Evolutionary conservation across 2,888 invertebrate genomes (phyloP).

Genomic region (Gastrophysa polygoni): DNA sequence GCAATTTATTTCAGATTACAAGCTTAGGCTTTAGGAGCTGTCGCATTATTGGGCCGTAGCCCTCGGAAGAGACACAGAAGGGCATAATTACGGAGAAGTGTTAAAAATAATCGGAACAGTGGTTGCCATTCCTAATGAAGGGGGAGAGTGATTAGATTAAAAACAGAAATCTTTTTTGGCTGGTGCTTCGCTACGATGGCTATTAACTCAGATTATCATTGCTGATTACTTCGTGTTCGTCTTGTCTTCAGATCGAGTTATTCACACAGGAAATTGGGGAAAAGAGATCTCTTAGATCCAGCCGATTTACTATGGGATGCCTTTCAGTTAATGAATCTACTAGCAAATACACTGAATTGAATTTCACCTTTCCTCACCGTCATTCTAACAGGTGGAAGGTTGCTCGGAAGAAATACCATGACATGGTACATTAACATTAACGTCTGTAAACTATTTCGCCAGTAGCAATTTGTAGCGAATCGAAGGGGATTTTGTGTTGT

Average conservation of each 20-base stretch:
- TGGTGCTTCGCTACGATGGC: background rate
- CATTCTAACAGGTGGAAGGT: too few species aligned
- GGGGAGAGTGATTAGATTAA: background rate
- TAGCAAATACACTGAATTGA: too few species aligned
- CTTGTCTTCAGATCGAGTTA: too few species aligned
- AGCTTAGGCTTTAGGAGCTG: conserved; percentile 12
- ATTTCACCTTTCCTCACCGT: too few species aligned
- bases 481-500: too few species aligned
- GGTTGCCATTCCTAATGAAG: background rate
- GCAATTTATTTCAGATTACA: conserved; percentile 12
- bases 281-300: background rate
- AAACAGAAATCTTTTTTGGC: background rate
- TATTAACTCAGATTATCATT: background rate
- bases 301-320: background rate
- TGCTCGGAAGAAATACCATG: too few species aligned
- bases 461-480: too few species aligned
- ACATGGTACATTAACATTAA: too few species aligned
- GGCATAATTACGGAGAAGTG: conserved; percentile 1
- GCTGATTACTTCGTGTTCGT: background rate
- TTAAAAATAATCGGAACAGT: background rate
- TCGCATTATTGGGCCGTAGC: conserved; percentile 6
- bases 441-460: too few species aligned
- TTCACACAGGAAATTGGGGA: background rate
- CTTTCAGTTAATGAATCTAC: background rate
- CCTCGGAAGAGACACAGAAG: background rate